These are phyloP conservation scores for Epizoanthus stellaris DNA, from an alignment of 92 coral and sea anemone species.

Conservation along the genomic window DNA sequence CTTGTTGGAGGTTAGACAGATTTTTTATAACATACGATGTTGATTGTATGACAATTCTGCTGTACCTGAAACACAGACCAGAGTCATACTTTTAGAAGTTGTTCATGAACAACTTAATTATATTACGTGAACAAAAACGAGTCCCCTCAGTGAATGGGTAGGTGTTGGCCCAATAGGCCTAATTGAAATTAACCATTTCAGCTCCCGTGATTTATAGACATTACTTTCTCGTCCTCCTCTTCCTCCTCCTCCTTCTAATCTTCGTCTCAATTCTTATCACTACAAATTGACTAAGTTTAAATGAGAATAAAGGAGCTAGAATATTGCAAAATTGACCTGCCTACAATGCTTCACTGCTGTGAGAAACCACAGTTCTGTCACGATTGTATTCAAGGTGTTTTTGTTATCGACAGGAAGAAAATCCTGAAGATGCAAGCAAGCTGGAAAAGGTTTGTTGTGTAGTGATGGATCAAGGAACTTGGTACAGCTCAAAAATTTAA, in stretches of 20 bases:
- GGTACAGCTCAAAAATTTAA: too few relatives aligned
- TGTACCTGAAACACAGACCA: too few relatives aligned
- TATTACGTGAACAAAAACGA: too few relatives aligned
- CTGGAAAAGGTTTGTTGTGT: slow-evolving; percentile 50
- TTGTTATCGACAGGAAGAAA: slow-evolving; percentile 56
- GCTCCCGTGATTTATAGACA: too few relatives aligned
- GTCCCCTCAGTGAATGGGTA: too few relatives aligned
- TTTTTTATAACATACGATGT: background rate
- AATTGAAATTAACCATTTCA: too few relatives aligned
- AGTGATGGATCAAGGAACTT: too few relatives aligned
- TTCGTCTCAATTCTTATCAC: too few relatives aligned
- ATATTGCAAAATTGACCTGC: background rate
- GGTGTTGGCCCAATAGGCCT: too few relatives aligned
- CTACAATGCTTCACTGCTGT: background rate
- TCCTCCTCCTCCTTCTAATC: too few relatives aligned
- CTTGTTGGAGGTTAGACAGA: slow-evolving; percentile 77
- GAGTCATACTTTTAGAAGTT: background rate
- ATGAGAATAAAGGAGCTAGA: background rate
- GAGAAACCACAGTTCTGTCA: background rate
- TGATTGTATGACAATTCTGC: background rate
- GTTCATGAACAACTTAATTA: background rate
- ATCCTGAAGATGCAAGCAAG: slow-evolving; percentile 41
- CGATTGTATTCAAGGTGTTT: background rate
- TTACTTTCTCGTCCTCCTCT: too few relatives aligned
- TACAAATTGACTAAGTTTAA: too few relatives aligned